Base-by-base conservation (phyloP, 1,140 invertebrate genomes). In the Zaprionus ornatus region DNA sequence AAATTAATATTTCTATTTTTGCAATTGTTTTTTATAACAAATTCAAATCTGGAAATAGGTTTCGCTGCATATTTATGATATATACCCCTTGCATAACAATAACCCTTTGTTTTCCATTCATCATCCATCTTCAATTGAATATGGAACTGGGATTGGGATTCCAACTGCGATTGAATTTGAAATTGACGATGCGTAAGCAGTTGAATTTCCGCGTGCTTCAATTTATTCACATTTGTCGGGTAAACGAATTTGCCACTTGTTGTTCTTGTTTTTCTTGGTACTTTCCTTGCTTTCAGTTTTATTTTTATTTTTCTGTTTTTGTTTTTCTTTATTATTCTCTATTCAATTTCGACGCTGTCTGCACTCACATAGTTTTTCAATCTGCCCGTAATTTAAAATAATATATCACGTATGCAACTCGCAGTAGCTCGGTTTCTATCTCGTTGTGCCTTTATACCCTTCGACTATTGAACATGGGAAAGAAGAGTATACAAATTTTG, bases 331-430 rank as follows among this genome's bases (percentile, higher is more conserved):
- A 35, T 62, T 61, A 67, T 55, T 74, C 27, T 27, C 57, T 62
- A 67, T 74, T 75, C 52, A 32, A 68, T 59, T 59, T 50, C 40
- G 15, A 3, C 57, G 55, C 54, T 68, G 65, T 48, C 65, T 59
- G 50, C 50, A 61, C 19, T 42, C 68, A 62, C 66, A 61, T 74
- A 77, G 80, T 75, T 83, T 84, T 84, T 84, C 81, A 84, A 80
- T 84, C 83, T 84, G 56, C 63, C 68, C 29, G 73, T 80, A 84
- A 84, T 84, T 62, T 37, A 66, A 83, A 77, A 79, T 84, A 84
- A 80, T 84, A 84, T 77, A 84, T 84, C 81, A 84, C 81, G 80
- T 84, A 72, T 83, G 72, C 60, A 65, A 57, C 37, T 42, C 25
- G 45, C 45, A 54, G 50, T 50, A 21, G 21, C 32, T 57, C 54